Evolutionary conservation across 2,888 invertebrate species (phyloP).

Genomic region (Drosophila quinaria): DNA sequence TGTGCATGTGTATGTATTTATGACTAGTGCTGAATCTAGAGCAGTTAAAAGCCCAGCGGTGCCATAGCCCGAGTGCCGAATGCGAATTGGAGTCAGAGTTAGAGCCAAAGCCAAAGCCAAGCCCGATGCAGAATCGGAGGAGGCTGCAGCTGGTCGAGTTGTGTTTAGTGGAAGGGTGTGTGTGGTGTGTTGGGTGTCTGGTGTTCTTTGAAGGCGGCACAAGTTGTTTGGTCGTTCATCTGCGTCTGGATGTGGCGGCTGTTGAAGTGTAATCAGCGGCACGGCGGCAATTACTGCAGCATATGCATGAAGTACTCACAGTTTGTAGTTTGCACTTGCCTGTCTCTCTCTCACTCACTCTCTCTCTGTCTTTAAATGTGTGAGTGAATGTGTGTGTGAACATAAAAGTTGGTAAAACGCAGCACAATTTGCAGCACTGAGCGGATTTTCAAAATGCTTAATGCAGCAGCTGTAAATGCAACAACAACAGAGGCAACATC

Average conservation of each 20-base stretch:
- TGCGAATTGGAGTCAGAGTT: conserved; percentile 22
- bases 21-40: conserved; percentile 55
- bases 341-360: background rate
- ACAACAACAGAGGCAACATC: conserved; percentile 17
- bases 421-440: conserved; percentile 78
- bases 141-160: conserved; percentile 18
- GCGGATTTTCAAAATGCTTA: conserved; percentile 68
- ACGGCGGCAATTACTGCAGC: conserved; percentile 78
- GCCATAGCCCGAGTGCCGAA: conserved; percentile 52
- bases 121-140: conserved; percentile 28
- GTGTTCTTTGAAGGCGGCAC: conserved; percentile 50
- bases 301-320: conserved; percentile 65
- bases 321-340: conserved; percentile 58
- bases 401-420: conserved; percentile 57
- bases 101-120: conserved; percentile 15
- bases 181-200: conserved; percentile 7
- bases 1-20: conserved; percentile 7
- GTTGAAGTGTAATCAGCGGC: conserved; percentile 82
- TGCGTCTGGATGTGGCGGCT: conserved; percentile 61
- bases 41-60: conserved; percentile 79
- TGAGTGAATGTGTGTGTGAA: conserved; percentile 13
- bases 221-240: conserved; percentile 64
- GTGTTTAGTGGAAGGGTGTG: conserved; percentile 19
- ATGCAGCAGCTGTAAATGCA: conserved; percentile 33
- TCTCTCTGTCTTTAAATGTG: background rate